Base-by-base conservation (phyloP, 2,888 invertebrate genomes). In the Lasius platythorax region DNA sequence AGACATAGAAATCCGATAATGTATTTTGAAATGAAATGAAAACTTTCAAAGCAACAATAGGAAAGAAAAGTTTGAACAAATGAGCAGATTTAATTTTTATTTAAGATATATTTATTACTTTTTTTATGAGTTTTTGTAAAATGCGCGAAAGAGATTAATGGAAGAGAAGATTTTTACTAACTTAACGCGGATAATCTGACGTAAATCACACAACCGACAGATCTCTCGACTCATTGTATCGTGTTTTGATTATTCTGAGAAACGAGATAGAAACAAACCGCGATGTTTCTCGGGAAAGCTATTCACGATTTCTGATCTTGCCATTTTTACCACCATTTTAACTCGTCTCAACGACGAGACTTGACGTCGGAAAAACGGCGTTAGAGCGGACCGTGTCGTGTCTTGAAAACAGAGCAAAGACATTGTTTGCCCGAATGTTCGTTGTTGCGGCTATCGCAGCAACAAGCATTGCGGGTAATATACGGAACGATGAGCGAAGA, bases 401-500 rank as follows among this genome's bases (percentile, higher is more conserved):
- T 8, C 18, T 50, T 50, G 50, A 50, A 50, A 66, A 43, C 67
- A 43, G 18, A 50, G 68, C 61, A 28, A 72, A 56, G 73, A 82
- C 76, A 73, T 66, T 85, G 84, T 86, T 88, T 86, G 82, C 58
- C 50, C 79, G 73, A 64, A 63, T 33, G 84, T 63, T 70, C 53
- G 46, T 79, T 86, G 74, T 83, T 73, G 84, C 70, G 85, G 85
- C 83, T 85, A 81, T 63, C 63, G 23, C 46, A 2, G 23, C 37
- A 2, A 46, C 46, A 67, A 56, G n/a, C 43, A 2, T 73, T 53
- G 82, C 81, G 66, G 63, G 83, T 84, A 85, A 84, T 82, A 72
- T 74, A 82, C 81, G 89, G 64, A 83, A 66, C 72, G 76, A 70
- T 70, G 83, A 50, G 73, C 74, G 82, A 85, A 82, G 84, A 84